A percentile compares a stretch with the other conserved stretches of the same genome.
Conservation (phyloP, 1,140 invertebrate species). For the Nylanderia fulva region DNA sequence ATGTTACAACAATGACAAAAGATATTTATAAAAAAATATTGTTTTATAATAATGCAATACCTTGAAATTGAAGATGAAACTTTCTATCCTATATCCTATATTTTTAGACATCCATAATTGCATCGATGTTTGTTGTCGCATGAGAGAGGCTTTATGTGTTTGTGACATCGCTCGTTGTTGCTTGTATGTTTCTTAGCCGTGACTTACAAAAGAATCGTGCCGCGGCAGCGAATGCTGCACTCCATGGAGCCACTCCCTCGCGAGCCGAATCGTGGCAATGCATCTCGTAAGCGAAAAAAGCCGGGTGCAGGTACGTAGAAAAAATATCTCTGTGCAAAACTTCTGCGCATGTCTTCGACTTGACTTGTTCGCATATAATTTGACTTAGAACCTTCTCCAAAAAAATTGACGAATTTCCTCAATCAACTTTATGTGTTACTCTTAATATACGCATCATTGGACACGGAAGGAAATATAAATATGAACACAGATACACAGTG, state of each 20-base stretch:
- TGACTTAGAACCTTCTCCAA: not conserved
- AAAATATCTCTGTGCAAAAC: conserved; percentile 32
- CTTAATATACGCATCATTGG: conserved; percentile 9
- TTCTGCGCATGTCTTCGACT: conserved; percentile 28
- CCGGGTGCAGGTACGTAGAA: conserved; percentile 88
- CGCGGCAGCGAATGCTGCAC: conserved; percentile 80
- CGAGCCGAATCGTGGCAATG: conserved; percentile 74
- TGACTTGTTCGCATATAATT: conserved; percentile 27
- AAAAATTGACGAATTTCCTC: not conserved
- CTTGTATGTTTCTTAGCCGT: conserved; percentile 82
- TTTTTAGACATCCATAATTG: not conserved
- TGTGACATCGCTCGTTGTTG: conserved; percentile 76
- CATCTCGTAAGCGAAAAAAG: conserved; percentile 91
- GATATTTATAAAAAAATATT: no score
- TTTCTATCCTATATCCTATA: not conserved
- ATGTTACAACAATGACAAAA: no score
- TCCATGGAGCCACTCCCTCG: conserved; percentile 65
- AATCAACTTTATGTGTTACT: not conserved
- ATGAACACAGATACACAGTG: not conserved
- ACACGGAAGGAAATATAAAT: not conserved
- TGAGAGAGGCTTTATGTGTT: conserved; percentile 67
- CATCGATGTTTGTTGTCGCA: conserved; percentile 37
- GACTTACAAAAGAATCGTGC: conserved; percentile 85
- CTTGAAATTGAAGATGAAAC: not conserved
- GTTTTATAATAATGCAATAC: not conserved